phyloP scores from a whole-genome alignment of 2,888 invertebrate genomes.

The Villa cingulata region DNA sequence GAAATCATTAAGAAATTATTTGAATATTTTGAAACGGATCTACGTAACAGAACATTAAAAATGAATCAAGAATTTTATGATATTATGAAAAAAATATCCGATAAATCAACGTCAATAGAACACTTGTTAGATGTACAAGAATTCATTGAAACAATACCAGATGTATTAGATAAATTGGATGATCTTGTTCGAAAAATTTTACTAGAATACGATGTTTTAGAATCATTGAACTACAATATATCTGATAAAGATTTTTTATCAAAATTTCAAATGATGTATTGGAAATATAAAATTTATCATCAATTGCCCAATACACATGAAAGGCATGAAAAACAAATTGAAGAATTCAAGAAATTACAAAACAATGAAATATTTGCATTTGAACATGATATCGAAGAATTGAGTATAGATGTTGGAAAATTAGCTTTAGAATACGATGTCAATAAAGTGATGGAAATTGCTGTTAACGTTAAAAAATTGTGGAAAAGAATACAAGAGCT shows the following conservation, averaged over 20 bases:
- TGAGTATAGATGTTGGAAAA: neutral
- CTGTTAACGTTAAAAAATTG: neutral
- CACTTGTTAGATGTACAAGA: neutral
- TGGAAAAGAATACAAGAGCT: neutral
- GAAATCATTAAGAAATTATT: neutral
- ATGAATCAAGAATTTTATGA: neutral
- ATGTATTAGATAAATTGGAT: neutral
- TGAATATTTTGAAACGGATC: neutral
- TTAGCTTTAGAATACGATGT: neutral
- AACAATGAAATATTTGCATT: neutral
- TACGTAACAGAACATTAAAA: neutral
- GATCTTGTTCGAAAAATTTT: neutral
- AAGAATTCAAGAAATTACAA: neutral
- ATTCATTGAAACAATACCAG: neutral
- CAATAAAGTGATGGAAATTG: neutral
- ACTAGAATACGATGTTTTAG: neutral
- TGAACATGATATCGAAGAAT: neutral
- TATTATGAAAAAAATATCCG: neutral
- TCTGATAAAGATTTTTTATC: neutral
- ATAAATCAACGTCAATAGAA: neutral
- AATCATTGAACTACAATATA: neutral
- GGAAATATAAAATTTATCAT: neutral
- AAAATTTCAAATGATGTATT: neutral
- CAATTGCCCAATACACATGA: neutral
- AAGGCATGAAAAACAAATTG: too few species aligned